A percentile compares a stretch with the other conserved stretches of the same genome.
Evolutionary conservation across 92 coral and sea anemone genomes (phyloP).

Genomic region (Isaurus tuberculatus): DNA sequence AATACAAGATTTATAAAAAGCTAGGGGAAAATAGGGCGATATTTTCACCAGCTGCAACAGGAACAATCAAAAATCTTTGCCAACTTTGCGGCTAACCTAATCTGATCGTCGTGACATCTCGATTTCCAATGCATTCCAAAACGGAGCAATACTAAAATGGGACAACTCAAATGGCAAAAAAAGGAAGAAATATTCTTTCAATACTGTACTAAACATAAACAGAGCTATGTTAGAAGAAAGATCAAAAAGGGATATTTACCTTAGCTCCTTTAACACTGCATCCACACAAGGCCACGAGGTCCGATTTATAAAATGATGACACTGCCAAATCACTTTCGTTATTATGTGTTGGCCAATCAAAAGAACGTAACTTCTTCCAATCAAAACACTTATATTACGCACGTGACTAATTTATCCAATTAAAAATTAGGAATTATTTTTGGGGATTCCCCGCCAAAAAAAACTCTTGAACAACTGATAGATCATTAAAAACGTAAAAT

Average conservation of each 20-base stretch:
- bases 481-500: too few species aligned
- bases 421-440: not conserved
- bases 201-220: not conserved
- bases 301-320: slow-evolving; percentile 6
- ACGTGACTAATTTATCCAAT: slow-evolving; percentile 21
- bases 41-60: slow-evolving; percentile 17
- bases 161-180: not conserved
- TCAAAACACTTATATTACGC: not conserved
- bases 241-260: slow-evolving; percentile 6
- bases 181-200: not conserved
- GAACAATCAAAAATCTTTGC: slow-evolving; percentile 29
- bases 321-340: slow-evolving; percentile 30
- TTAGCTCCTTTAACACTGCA: not conserved
- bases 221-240: too few species aligned
- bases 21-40: not conserved
- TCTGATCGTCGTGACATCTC: slow-evolving; percentile 8
- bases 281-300: slow-evolving; percentile 34
- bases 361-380: not conserved
- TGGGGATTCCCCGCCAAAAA: slow-evolving; percentile 40
- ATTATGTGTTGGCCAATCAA: not conserved
- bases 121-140: not conserved
- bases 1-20: not conserved
- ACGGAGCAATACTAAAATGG: not conserved
- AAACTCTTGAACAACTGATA: not conserved
- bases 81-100: slow-evolving; percentile 23